A percentile compares a stretch with the other conserved stretches of the same genome.
Evolutionary conservation across 1,140 invertebrate species (phyloP).

Genomic region (Cylas formicarius): DNA sequence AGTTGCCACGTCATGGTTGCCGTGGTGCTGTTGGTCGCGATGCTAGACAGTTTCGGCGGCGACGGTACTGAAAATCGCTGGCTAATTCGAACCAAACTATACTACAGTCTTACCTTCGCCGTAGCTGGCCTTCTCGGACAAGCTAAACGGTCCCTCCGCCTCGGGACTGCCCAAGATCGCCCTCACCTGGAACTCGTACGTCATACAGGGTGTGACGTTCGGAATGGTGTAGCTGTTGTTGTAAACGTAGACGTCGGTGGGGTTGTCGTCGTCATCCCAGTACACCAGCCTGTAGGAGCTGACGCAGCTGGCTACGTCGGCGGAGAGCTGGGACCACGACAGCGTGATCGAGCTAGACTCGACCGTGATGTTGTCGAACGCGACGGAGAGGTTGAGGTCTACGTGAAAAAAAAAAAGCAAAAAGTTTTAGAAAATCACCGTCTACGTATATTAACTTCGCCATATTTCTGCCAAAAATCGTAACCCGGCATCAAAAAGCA

Average conservation of each 20-base stretch:
- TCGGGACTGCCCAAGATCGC: background rate
- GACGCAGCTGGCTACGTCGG: background rate
- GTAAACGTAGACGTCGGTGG: background rate
- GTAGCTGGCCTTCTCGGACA: background rate
- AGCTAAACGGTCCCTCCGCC: background rate
- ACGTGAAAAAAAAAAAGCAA: no score
- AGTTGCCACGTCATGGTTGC: conserved; percentile 5
- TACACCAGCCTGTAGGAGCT: background rate
- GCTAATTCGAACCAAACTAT: no score
- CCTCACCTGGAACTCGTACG: background rate
- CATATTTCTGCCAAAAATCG: no score
- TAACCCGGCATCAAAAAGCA: no score
- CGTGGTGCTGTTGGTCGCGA: background rate
- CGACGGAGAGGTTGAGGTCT: no score
- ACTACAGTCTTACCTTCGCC: conserved; percentile 4
- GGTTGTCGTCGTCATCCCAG: conserved; percentile 1
- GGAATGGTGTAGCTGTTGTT: background rate
- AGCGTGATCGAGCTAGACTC: no score
- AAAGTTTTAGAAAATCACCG: no score
- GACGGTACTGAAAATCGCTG: conserved; percentile 3
- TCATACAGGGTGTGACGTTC: background rate
- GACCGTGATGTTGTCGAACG: no score
- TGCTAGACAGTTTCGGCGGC: background rate
- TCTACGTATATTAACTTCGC: no score
- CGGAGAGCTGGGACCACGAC: background rate